Evolutionary conservation across 2,888 invertebrate genomes (phyloP).

Genomic region (Eupeodes latifasciatus): DNA sequence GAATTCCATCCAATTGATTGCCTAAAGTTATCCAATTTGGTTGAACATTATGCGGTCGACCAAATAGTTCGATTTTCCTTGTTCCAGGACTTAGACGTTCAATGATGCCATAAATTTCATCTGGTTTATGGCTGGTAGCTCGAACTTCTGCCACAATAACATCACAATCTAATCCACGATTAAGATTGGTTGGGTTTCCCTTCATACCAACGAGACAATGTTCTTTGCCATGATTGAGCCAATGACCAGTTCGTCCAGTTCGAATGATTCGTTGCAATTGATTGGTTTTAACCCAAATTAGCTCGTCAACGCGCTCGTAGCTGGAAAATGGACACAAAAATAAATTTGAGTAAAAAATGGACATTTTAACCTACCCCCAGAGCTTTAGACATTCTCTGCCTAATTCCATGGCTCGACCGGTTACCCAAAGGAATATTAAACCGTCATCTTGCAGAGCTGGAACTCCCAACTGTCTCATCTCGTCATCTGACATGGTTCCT

Average conservation of each 20-base stretch:
- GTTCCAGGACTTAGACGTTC: constrained; percentile 98
- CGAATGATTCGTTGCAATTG: constrained; percentile 98
- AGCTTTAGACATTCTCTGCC: constrained; percentile 97
- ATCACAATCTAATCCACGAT: constrained; percentile 97
- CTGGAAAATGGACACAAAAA: constrained; percentile 60
- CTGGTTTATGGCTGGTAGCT: constrained; percentile 99
- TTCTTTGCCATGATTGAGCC: constrained; percentile 99
- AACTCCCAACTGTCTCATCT: constrained; percentile 97
- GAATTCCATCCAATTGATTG: constrained; percentile 98
- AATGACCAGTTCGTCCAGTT: constrained; percentile 98
- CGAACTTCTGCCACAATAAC: constrained; percentile 99
- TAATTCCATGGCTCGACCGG: constrained; percentile 93
- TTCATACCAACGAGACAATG: constrained; percentile 99
- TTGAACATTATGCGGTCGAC: constrained; percentile 98
- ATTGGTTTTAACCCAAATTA: constrained; percentile 99
- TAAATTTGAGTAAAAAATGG: not conserved
- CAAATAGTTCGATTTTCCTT: constrained; percentile 98
- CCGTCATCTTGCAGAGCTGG: constrained; percentile 98
- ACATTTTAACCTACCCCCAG: constrained; percentile 88
- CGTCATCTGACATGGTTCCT: constrained; percentile 97
- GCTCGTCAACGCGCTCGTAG: constrained; percentile 97
- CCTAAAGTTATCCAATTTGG: constrained; percentile 99
- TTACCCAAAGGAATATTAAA: constrained; percentile 98
- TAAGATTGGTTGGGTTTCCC: constrained; percentile 95
- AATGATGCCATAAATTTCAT: constrained; percentile 99